phyloP scores from a whole-genome alignment of 2,113 vertebrate genomes.

The Actenoides hombroni region DNA sequence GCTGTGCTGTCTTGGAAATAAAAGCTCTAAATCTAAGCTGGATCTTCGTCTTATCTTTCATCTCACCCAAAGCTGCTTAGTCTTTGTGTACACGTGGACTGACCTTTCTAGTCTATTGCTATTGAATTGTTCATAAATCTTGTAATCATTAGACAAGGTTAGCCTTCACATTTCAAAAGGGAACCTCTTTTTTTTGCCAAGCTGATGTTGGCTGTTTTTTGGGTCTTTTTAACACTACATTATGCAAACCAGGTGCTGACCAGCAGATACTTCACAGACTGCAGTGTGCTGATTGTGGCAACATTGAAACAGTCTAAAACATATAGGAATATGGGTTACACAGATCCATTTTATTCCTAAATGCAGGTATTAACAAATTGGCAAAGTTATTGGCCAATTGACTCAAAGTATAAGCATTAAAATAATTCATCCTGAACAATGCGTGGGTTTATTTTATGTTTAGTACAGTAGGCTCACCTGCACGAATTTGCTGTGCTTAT shows the following conservation, averaged over 20 bases:
- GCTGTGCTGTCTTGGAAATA: background rate
- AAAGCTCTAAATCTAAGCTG: background rate
- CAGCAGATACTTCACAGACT: background rate
- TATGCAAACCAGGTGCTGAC: conserved; percentile 57
- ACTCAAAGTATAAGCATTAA: conserved; percentile 68
- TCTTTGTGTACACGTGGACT: background rate
- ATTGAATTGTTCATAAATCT: conserved; percentile 47
- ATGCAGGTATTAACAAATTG: conserved; percentile 57
- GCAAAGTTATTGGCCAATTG: conserved; percentile 72
- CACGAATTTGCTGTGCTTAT: conserved; percentile 73
- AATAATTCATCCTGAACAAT: conserved; percentile 75
- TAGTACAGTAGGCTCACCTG: conserved; percentile 63
- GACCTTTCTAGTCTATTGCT: conserved; percentile 20
- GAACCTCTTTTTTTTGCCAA: background rate
- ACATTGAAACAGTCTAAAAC: background rate
- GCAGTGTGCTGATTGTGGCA: background rate
- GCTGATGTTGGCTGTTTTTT: background rate
- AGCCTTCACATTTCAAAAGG: conserved; percentile 3
- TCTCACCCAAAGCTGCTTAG: conserved; percentile 22
- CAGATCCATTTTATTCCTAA: conserved; percentile 53
- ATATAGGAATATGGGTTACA: background rate
- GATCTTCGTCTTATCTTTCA: background rate
- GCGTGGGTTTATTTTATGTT: conserved; percentile 70
- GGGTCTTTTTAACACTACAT: background rate
- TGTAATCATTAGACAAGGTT: conserved; percentile 15